phyloP scores from a whole-genome alignment of 2,797 vertebrate species.

The Rhincodon typus region DNA sequence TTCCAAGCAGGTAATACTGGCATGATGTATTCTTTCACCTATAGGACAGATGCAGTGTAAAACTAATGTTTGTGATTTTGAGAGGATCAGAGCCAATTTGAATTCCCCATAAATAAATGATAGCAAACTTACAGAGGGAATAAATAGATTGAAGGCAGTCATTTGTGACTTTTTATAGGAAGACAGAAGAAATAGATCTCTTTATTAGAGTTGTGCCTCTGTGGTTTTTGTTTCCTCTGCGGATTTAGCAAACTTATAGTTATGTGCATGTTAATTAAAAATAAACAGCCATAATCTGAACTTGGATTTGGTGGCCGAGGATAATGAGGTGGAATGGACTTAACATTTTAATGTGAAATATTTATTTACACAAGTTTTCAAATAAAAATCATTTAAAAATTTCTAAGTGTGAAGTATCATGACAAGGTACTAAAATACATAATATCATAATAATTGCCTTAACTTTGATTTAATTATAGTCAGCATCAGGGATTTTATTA shows the following conservation, averaged over 20 bases:
- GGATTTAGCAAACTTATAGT: background rate
- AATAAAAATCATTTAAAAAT: background rate
- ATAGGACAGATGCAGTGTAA: background rate
- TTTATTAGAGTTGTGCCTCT: background rate
- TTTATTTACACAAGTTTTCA: background rate
- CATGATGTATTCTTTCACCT: background rate
- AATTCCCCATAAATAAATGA: background rate
- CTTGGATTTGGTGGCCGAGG: background rate
- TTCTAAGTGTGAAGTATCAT: background rate
- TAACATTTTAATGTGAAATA: background rate
- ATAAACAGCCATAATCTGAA: background rate
- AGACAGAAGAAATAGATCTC: background rate
- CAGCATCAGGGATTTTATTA: background rate
- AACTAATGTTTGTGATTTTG: background rate
- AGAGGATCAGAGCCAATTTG: background rate
- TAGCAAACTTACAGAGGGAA: background rate
- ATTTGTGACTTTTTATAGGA: background rate
- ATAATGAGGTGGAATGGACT: background rate
- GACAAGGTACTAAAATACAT: background rate
- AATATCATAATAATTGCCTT: background rate
- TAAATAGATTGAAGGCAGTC: background rate
- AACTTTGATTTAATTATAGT: background rate
- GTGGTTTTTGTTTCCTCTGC: background rate
- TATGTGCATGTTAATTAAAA: background rate
- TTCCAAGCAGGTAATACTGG: background rate